phyloP scores from a whole-genome alignment of 2,888 invertebrate genomes.

The Parascotia fuliginaria region DNA sequence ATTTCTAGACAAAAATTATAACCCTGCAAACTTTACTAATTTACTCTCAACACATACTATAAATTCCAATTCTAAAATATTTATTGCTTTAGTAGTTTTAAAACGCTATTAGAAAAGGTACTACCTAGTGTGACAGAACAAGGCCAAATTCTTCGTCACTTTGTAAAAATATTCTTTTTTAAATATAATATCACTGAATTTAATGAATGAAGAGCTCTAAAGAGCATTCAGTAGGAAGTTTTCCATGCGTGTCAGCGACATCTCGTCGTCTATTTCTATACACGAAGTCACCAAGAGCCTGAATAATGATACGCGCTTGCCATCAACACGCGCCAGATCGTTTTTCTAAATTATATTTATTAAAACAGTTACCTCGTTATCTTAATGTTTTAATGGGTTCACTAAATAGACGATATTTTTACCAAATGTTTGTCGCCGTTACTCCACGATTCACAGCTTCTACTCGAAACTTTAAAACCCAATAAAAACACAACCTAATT shows the following conservation, averaged over 20 bases:
- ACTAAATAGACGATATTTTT: constrained; percentile 11
- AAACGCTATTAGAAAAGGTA: constrained; percentile 1
- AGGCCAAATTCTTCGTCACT: constrained; percentile 7
- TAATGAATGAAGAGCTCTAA: constrained; percentile 25
- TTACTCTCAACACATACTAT: constrained; percentile 1
- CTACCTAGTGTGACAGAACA: constrained; percentile 2
- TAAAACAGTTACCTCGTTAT: constrained; percentile 22
- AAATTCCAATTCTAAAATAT: constrained; percentile 9
- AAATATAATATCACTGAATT: constrained; percentile 9
- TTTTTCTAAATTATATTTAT: constrained; percentile 30
- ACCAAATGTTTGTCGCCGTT: not conserved
- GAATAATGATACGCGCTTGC: constrained; percentile 22
- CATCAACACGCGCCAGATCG: constrained; percentile 21
- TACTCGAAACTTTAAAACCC: not conserved
- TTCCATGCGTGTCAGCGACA: constrained; percentile 26
- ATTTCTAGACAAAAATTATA: constrained; percentile 17
- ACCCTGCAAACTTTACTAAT: constrained; percentile 4
- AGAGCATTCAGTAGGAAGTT: constrained; percentile 21
- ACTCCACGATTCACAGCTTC: not conserved
- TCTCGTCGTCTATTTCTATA: constrained; percentile 27
- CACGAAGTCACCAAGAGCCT: constrained; percentile 16
- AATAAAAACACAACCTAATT: not conserved
- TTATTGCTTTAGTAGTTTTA: constrained; percentile 2
- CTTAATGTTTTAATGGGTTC: constrained; percentile 20
- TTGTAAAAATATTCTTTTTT: constrained; percentile 15